These are phyloP conservation scores for Columba janthina DNA, from an alignment of 2,113 vertebrate species.

Conservation along the genomic window DNA sequence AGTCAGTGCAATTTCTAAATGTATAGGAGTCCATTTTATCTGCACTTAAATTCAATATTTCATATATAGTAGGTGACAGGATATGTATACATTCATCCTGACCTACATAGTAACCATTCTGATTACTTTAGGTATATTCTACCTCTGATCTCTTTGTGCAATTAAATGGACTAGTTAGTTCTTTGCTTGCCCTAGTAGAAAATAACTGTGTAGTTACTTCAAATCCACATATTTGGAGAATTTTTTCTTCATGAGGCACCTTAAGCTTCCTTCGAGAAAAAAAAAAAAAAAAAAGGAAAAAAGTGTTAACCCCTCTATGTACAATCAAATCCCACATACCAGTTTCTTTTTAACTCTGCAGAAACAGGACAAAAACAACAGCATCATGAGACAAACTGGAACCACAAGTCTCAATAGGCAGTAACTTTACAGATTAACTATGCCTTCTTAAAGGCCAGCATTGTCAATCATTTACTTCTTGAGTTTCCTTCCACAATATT, in stretches of 20 bases:
- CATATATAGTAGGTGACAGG: neutral
- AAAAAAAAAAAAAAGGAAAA: too few species aligned
- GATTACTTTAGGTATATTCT: neutral
- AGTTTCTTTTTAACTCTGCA: neutral
- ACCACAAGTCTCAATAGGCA: neutral
- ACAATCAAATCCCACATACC: neutral
- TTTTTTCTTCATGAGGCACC: neutral
- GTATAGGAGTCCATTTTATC: neutral
- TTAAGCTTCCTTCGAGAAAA: neutral
- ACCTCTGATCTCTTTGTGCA: neutral
- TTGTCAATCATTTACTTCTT: constrained; percentile 2
- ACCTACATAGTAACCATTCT: neutral
- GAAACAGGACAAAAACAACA: neutral
- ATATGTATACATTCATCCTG: neutral
- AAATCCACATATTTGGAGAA: neutral
- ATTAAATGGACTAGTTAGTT: neutral
- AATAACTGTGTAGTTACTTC: neutral
- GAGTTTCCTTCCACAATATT: neutral
- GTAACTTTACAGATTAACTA: neutral
- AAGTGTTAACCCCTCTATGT: neutral
- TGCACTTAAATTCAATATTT: neutral
- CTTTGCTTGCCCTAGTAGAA: neutral
- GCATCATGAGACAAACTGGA: neutral
- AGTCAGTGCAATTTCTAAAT: neutral
- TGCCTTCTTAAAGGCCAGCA: neutral